phyloP scores from a whole-genome alignment of 2,888 invertebrate species.

The Thyatira batis region DNA sequence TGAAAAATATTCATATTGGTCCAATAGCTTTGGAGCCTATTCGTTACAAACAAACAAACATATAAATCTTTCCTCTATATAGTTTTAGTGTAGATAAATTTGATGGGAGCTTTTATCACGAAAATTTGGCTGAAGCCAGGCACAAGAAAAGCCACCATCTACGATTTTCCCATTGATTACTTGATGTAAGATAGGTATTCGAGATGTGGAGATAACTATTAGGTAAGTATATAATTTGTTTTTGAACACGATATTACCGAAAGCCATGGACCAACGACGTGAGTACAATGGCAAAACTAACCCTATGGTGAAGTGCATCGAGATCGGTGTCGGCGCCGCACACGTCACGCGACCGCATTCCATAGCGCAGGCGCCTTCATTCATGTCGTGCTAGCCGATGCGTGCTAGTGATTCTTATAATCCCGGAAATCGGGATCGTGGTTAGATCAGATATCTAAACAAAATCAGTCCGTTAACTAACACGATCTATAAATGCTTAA shows the following conservation, averaged over 20 bases:
- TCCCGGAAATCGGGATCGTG: conserved; percentile 16
- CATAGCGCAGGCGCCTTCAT: conserved; percentile 73
- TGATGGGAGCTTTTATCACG: too few relatives aligned
- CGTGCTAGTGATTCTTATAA: conserved; percentile 28
- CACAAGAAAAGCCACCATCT: too few relatives aligned
- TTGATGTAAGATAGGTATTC: too few relatives aligned
- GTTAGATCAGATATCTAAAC: background rate
- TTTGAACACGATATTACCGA: background rate
- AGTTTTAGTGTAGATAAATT: too few relatives aligned
- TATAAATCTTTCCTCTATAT: too few relatives aligned
- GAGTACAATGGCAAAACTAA: conserved; percentile 54
- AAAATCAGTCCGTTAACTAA: background rate
- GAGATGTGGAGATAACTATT: background rate
- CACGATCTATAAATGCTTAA: too few relatives aligned
- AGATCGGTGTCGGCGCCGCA: conserved; percentile 82
- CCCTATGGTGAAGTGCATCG: conserved; percentile 76
- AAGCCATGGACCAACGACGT: conserved; percentile 7
- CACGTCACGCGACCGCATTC: conserved; percentile 85
- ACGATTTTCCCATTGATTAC: too few relatives aligned
- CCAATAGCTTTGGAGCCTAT: too few relatives aligned
- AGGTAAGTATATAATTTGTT: background rate
- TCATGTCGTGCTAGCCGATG: conserved; percentile 56
- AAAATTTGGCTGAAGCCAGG: too few relatives aligned
- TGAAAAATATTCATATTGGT: too few relatives aligned
- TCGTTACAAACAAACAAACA: too few relatives aligned